Evolutionary conservation across 1,140 invertebrate genomes (phyloP).

Genomic region (Ostrea denselamellosa): DNA sequence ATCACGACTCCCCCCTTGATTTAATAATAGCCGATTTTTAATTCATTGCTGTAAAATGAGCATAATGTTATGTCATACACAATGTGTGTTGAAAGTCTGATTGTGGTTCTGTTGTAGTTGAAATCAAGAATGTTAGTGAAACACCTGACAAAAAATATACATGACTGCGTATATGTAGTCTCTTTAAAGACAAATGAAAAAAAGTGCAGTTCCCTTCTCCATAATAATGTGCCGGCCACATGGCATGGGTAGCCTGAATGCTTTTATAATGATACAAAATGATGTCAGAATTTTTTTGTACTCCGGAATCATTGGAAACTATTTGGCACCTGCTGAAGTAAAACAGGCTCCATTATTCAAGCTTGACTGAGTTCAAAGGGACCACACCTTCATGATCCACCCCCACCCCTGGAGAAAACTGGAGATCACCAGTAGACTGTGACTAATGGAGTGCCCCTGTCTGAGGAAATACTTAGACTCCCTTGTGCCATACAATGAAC

Average conservation of each 20-base stretch:
- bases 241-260: neutral
- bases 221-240: constrained; percentile 7
- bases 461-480: constrained; percentile 28
- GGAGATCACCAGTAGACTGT: neutral
- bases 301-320: constrained; percentile 9
- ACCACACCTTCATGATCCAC: constrained; percentile 1
- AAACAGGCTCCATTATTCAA: neutral
- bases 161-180: neutral
- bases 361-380: constrained; percentile 24
- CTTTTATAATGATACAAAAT: neutral
- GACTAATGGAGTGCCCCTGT: neutral
- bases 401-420: neutral
- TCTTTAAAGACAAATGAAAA: neutral
- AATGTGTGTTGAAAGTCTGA: constrained; percentile 2
- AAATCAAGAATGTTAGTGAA: neutral
- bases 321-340: constrained; percentile 5
- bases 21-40: neutral
- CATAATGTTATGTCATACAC: constrained; percentile 13
- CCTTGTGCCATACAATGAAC: constrained; percentile 8
- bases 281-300: neutral
- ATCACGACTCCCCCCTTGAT: constrained; percentile 17
- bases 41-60: neutral
- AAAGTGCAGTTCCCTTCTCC: neutral
- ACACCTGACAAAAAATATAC: neutral
- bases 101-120: neutral